A percentile compares a stretch with the other conserved stretches of the same genome.
phyloP scores from a whole-genome alignment of 2,888 invertebrate species.

The Morinoia aosen region DNA sequence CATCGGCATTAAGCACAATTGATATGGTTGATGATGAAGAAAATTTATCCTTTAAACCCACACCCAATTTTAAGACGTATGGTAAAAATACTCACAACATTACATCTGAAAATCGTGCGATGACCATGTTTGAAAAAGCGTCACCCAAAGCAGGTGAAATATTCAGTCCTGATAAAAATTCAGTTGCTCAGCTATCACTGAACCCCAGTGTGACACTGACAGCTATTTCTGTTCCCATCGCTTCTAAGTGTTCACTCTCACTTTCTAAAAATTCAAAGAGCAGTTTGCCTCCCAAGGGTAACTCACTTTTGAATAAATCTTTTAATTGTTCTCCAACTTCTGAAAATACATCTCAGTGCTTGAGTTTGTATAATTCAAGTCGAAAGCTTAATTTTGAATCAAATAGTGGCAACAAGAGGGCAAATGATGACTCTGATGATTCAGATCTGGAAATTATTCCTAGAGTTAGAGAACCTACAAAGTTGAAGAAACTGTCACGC shows the following conservation, averaged over 20 bases:
- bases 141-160: neutral
- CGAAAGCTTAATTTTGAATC: neutral
- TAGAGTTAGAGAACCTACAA: neutral
- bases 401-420: neutral
- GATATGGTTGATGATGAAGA: neutral
- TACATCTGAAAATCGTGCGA: neutral
- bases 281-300: neutral
- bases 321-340: neutral
- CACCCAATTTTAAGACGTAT: neutral
- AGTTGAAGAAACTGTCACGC: neutral
- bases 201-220: constrained; percentile 2
- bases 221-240: neutral
- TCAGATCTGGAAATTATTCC: neutral
- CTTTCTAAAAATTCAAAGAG: neutral
- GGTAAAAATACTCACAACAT: neutral
- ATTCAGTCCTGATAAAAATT: neutral
- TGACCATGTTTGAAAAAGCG: neutral
- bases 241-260: neutral
- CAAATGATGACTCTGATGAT: neutral
- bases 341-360: neutral
- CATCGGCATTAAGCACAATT: neutral
- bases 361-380: neutral
- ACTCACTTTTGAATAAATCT: neutral
- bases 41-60: neutral
- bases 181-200: neutral